Conservation (phyloP, 2,113 vertebrate species). For the Scartelaos histophorus region DNA sequence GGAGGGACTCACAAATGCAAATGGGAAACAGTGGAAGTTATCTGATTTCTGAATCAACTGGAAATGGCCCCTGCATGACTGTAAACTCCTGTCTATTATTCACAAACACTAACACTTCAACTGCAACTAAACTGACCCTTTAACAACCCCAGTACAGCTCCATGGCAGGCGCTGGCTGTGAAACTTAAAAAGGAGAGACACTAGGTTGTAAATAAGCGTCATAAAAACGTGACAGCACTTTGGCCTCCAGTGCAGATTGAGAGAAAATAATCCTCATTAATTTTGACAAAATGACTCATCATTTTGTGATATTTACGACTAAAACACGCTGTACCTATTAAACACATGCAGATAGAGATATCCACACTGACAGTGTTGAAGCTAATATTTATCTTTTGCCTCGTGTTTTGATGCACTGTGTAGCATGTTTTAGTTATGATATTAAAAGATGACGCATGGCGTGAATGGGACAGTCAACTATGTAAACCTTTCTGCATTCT, state of each 20-base stretch:
- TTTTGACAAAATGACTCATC: constrained; percentile 59
- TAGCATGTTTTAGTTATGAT: constrained; percentile 47
- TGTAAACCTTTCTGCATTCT: constrained; percentile 56
- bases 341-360: constrained; percentile 58
- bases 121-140: constrained; percentile 51
- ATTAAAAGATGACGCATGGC: constrained; percentile 33
- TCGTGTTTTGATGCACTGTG: constrained; percentile 44
- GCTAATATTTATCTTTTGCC: constrained; percentile 31
- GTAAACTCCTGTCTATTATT: constrained; percentile 24
- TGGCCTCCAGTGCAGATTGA: constrained; percentile 42
- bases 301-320: constrained; percentile 60
- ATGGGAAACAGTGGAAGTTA: constrained; percentile 22
- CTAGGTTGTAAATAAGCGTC: constrained; percentile 62
- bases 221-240: constrained; percentile 59
- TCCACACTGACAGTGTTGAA: constrained; percentile 47
- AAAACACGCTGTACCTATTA: constrained; percentile 48
- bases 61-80: constrained; percentile 13
- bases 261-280: constrained; percentile 67
- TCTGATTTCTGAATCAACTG: constrained; percentile 28
- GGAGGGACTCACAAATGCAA: constrained; percentile 13
- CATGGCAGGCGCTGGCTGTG: constrained; percentile 29
- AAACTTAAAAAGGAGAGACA: constrained; percentile 49
- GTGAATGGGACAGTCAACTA: constrained; percentile 23
- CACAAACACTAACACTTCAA: constrained; percentile 34
- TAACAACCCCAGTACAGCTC: constrained; percentile 39